Percentiles rank a stretch among this genome's conserved stretches.
phyloP scores from a whole-genome alignment of 1,140 invertebrate genomes.

The Heliothis subflexa region DNA sequence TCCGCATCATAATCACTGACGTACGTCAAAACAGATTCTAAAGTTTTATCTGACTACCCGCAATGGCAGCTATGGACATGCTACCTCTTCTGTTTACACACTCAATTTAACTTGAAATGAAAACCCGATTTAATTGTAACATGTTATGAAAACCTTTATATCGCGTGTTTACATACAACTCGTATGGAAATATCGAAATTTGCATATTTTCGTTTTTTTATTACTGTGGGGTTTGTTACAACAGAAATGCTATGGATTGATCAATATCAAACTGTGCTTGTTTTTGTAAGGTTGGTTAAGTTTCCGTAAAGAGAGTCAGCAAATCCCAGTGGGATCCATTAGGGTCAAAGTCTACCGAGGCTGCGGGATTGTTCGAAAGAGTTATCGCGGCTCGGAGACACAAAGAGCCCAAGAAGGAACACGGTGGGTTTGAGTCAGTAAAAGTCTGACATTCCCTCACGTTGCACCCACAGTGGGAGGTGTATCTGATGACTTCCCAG shows the following conservation, averaged over 20 bases:
- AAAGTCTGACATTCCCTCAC: too few relatives aligned
- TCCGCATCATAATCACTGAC: background rate
- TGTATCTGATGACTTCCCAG: too few relatives aligned
- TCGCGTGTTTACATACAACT: conserved; percentile 11
- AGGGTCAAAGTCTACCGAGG: too few relatives aligned
- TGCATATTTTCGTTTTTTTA: conserved; percentile 13
- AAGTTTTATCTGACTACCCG: conserved; percentile 3
- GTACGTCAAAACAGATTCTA: background rate
- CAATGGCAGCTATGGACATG: conserved; percentile 2
- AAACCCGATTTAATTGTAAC: conserved; percentile 32
- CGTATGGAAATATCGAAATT: background rate
- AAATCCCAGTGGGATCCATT: too few relatives aligned
- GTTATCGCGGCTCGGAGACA: too few relatives aligned
- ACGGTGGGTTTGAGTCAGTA: too few relatives aligned
- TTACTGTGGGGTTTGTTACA: background rate
- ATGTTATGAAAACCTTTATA: conserved; percentile 29
- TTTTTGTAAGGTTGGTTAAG: background rate
- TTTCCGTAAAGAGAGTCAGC: too few relatives aligned
- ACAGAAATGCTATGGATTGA: background rate
- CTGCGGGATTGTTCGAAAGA: too few relatives aligned
- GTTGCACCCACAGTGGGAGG: too few relatives aligned
- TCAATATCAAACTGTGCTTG: background rate
- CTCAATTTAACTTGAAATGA: conserved; percentile 37
- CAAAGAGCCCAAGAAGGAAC: too few relatives aligned
- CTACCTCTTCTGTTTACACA: conserved; percentile 28